Evolutionary conservation across 2,797 vertebrate species (phyloP).

Genomic region (Cyclopterus lumpus): DNA sequence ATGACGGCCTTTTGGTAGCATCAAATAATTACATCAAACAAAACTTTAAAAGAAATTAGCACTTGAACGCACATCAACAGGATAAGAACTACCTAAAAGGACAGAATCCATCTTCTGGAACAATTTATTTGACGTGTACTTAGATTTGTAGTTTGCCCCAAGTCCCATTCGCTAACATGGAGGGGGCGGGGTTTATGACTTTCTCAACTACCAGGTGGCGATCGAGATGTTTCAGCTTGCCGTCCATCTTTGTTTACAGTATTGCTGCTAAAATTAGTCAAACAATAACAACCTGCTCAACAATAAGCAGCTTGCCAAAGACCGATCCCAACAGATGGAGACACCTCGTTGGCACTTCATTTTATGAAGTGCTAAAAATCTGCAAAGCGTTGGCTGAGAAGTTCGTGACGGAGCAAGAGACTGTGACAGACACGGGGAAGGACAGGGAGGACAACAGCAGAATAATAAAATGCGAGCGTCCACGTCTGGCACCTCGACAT

Average conservation of each 20-base stretch:
- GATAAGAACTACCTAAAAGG: background rate
- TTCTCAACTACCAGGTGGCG: background rate
- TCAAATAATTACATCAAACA: background rate
- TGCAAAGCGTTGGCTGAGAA: slow-evolving; percentile 41
- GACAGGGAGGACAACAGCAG: slow-evolving; percentile 48
- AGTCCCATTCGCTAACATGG: background rate
- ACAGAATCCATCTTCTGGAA: background rate
- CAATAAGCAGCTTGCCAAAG: background rate
- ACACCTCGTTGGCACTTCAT: slow-evolving; percentile 19
- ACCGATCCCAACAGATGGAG: slow-evolving; percentile 12
- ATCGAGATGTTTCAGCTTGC: background rate
- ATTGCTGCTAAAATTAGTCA: background rate
- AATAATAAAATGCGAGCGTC: slow-evolving; percentile 51
- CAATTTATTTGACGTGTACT: background rate
- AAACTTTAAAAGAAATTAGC: background rate
- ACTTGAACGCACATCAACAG: background rate
- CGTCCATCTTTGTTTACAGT: background rate
- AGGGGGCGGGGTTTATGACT: background rate
- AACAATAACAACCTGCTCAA: slow-evolving; percentile 5
- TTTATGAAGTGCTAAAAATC: slow-evolving; percentile 42
- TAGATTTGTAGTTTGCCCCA: background rate
- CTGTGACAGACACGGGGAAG: slow-evolving; percentile 54
- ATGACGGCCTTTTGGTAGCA: background rate
- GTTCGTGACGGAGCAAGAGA: slow-evolving; percentile 42
- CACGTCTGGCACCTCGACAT: slow-evolving; percentile 54